Conservation (phyloP, 2,888 invertebrate species). For the Nomada ferruginata region DNA sequence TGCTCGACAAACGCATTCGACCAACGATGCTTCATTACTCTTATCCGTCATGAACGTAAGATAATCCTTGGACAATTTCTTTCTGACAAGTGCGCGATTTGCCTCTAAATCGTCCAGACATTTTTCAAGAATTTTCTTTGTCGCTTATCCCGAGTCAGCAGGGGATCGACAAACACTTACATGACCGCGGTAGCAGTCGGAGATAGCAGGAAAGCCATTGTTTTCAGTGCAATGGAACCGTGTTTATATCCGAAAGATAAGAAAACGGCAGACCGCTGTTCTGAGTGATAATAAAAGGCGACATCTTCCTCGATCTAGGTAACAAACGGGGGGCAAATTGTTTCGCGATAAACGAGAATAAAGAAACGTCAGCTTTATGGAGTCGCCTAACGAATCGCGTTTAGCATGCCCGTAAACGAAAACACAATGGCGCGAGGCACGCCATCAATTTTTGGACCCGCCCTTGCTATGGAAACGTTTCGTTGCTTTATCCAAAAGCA, state of each 20-base stretch:
- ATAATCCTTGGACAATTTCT: not conserved
- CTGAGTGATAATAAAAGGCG: constrained; percentile 29
- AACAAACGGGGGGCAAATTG: constrained; percentile 4
- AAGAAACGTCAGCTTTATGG: not conserved
- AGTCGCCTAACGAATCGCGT: not conserved
- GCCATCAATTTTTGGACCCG: too few relatives aligned
- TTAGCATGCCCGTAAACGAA: not conserved
- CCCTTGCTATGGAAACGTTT: not conserved
- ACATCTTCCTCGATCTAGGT: not conserved
- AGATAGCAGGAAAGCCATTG: constrained; percentile 16
- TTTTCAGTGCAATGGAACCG: constrained; percentile 25
- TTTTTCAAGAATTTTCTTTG: not conserved
- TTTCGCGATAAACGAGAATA: not conserved
- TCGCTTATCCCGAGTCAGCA: not conserved
- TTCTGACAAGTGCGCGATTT: not conserved
- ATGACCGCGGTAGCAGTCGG: not conserved
- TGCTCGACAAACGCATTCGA: not conserved
- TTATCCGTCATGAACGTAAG: not conserved
- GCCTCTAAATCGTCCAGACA: not conserved
- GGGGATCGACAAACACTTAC: constrained; percentile 12
- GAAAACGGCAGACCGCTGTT: constrained; percentile 27
- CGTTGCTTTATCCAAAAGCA: not conserved
- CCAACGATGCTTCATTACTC: not conserved
- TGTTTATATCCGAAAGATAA: constrained; percentile 44
- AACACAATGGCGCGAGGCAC: too few relatives aligned